Conservation (phyloP, 2,113 vertebrate species). For the Phylloscopus trochilus region DNA sequence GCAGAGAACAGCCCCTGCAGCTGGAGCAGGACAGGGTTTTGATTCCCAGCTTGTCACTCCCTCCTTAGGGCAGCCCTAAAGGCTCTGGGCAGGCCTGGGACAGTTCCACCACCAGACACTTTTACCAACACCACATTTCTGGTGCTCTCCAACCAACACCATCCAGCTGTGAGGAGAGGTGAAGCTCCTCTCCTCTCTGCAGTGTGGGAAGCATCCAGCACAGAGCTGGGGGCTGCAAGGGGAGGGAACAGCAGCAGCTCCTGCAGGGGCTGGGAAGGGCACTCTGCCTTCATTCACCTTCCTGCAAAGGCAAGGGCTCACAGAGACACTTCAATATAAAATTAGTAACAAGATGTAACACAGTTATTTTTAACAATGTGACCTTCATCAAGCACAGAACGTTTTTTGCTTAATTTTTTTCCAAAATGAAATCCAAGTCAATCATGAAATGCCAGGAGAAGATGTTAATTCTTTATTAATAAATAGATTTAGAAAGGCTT, state of each 20-base stretch:
- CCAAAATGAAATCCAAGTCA: slow-evolving; percentile 26
- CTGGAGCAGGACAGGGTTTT: not conserved
- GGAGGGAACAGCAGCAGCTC: not conserved
- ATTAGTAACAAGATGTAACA: not conserved
- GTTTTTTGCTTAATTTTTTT: not conserved
- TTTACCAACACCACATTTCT: not conserved
- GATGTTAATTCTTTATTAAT: slow-evolving; percentile 52
- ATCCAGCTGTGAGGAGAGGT: not conserved
- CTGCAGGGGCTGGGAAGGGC: not conserved
- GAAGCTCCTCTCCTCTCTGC: not conserved
- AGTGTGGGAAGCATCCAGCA: not conserved
- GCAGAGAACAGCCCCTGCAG: not conserved
- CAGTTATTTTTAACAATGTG: slow-evolving; percentile 28
- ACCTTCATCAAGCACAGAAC: not conserved
- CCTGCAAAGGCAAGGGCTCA: not conserved
- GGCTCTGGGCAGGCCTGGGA: not conserved
- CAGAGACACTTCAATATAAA: not conserved
- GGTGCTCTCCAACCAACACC: not conserved
- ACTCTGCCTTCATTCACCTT: not conserved
- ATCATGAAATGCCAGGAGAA: not conserved
- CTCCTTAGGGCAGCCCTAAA: not conserved
- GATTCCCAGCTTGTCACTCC: not conserved
- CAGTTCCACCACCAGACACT: not conserved
- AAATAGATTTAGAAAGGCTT: slow-evolving; percentile 41
- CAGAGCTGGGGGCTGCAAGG: not conserved